These are phyloP conservation scores for Calliphora vomitoria DNA, from an alignment of 2,888 invertebrate genomes.

Conservation along the genomic window DNA sequence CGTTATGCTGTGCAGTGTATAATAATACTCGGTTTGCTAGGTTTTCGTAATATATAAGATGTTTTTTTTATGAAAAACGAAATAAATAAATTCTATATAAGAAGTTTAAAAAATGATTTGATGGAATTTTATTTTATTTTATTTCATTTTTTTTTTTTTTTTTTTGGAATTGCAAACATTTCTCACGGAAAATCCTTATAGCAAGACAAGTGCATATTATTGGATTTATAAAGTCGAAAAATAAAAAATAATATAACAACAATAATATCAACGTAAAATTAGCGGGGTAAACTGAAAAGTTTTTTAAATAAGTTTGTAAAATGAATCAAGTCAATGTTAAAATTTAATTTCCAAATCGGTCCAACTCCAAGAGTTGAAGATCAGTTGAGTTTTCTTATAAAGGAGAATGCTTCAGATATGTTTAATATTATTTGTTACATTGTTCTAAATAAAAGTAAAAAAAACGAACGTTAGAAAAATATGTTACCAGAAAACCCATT, in stretches of 20 bases:
- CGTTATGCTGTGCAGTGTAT: not conserved
- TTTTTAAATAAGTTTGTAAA: not conserved
- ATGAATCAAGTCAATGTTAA: not conserved
- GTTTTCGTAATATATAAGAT: not conserved
- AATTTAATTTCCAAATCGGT: no score
- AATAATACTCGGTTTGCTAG: slow-evolving; percentile 4
- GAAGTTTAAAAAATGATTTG: slow-evolving; percentile 71
- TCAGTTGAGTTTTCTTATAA: no score
- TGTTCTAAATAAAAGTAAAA: no score
- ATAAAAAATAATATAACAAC: not conserved
- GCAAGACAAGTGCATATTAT: slow-evolving; percentile 74
- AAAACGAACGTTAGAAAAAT: no score
- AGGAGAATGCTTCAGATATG: no score
- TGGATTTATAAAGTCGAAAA: slow-evolving; percentile 69
- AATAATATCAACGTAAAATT: not conserved
- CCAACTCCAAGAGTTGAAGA: no score
- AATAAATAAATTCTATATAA: slow-evolving; percentile 26
- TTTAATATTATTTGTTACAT: no score
- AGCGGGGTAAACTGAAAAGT: not conserved
- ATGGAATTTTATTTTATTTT: slow-evolving; percentile 73
- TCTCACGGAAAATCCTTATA: slow-evolving; percentile 29
- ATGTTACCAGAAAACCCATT: no score
- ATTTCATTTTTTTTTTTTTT: not conserved
- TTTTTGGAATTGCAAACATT: not conserved
- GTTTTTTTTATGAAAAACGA: not conserved